Percentiles rank a stretch among this genome's conserved stretches.
Evolutionary conservation across 2,113 vertebrate species (phyloP).

Genomic region (mouse (Mus musculus)): GRCm39 chr5:14572501-14573000

Average conservation of each 20-base stretch:
- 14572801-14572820: neutral
- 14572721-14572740: neutral
- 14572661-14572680: conserved; percentile 33
- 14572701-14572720: neutral
- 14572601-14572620: neutral
- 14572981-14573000: neutral
- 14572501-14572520: neutral
- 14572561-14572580: conserved; percentile 20
- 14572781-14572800: neutral
- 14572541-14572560: neutral
- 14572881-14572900: neutral
- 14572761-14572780: neutral
- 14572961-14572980: neutral
- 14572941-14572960: conserved; percentile 26
- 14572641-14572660: neutral
- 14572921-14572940: neutral
- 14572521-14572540: neutral
- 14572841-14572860: neutral
- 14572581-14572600: neutral
- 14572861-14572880: neutral
- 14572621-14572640: neutral
- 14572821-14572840: neutral
- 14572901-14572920: neutral
- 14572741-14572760: neutral
- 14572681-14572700: neutral